Evolutionary conservation across 2,113 vertebrate genomes (phyloP), one percentile per base, ranked within the genome.

Genomic region (Menidia beryllina): DNA sequence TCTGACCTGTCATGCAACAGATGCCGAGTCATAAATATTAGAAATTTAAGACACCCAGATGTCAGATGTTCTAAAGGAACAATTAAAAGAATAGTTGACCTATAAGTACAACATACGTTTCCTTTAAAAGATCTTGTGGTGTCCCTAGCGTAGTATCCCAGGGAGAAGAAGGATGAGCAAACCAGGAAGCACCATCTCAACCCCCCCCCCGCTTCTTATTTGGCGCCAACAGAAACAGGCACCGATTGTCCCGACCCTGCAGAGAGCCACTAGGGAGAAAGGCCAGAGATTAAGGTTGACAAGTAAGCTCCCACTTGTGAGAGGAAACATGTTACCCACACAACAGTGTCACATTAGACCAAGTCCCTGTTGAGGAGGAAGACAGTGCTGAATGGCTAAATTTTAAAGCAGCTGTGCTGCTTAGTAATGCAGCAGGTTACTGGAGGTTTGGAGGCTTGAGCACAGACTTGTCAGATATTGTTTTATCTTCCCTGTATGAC

Each of bases 171-270:
- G 61, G 77, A 79, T 64, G 83, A 75, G 41, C 55, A 57, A 64
- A 68, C 70, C 63, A 20, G 10, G 48, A 45, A 79, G 64, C 43
- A 77, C 50, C 13, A n/a, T n/a, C 58, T 64, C 73, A 55, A 76
- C 56, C 36, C 51, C 19, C 69, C 61, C 53, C 69, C 61, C 9
- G 17, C 64, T 74, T 41, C 73, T 71, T 47, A 65, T 76, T 77
- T 76, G 53, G 10, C 39, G 50, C 21, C 11, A 27, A 64, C 69
- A 87, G 70, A 85, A 84, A 88, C 75, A 77, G 82, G 77, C 79
- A 82, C 76, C 84, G 88, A 91, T 91, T 89, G 86, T 75, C 81
- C 61, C 52, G 76, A 72, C 61, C 66, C 79, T 23, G 84, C 79
- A 61, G 58, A 69, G 58, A 60, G 27, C 66, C 81, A 79, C 69